These are phyloP conservation scores for Himalopsyche anomala DNA, from an alignment of 2,888 invertebrate species.

Conservation along the genomic window DNA sequence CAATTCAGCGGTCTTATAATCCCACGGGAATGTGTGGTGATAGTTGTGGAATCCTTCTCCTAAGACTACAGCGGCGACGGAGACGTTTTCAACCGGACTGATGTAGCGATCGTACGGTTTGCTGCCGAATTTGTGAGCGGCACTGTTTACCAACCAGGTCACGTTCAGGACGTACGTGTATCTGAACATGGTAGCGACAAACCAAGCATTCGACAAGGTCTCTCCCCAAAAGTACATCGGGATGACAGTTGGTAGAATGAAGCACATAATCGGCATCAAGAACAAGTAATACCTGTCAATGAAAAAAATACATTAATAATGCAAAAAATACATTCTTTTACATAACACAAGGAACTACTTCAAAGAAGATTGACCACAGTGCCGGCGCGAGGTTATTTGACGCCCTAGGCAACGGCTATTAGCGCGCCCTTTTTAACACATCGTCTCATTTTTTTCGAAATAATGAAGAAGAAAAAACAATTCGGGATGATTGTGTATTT, in stretches of 20 bases:
- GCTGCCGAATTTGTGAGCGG: constrained; percentile 88
- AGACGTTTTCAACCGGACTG: constrained; percentile 83
- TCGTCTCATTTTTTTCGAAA: too few relatives aligned
- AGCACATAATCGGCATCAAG: constrained; percentile 85
- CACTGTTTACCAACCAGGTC: constrained; percentile 94
- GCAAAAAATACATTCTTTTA: too few relatives aligned
- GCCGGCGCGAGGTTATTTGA: too few relatives aligned
- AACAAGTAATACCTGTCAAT: constrained; percentile 82
- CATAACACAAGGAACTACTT: too few relatives aligned
- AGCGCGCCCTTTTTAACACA: too few relatives aligned
- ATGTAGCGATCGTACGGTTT: constrained; percentile 86
- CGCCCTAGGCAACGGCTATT: too few relatives aligned
- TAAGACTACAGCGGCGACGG: constrained; percentile 81
- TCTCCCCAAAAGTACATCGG: constrained; percentile 90
- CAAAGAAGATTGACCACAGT: too few relatives aligned
- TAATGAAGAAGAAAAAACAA: too few relatives aligned
- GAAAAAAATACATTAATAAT: constrained; percentile 21
- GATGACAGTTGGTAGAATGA: constrained; percentile 84
- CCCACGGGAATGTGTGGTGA: constrained; percentile 91
- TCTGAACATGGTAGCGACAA: constrained; percentile 84
- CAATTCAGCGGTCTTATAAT: constrained; percentile 90
- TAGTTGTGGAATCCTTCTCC: constrained; percentile 94
- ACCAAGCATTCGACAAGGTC: constrained; percentile 80
- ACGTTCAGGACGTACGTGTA: constrained; percentile 89
- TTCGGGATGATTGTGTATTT: too few relatives aligned